phyloP scores from a whole-genome alignment of 1,140 invertebrate species.

The Temnothorax longispinosus region DNA sequence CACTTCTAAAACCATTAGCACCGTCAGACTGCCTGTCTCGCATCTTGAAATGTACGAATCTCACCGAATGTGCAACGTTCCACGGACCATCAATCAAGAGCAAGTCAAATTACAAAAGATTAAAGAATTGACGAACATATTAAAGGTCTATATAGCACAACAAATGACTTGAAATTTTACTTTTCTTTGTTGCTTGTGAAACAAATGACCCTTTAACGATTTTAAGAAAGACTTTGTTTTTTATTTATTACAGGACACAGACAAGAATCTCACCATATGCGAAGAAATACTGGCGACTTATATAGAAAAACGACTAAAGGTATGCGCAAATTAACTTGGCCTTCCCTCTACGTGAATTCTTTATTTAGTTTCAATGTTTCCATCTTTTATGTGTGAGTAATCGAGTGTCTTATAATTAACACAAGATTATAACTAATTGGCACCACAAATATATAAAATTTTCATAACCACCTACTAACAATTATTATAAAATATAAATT shows the following conservation, averaged over 20 bases:
- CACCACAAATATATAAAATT: not conserved
- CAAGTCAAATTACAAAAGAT: slow-evolving; percentile 71
- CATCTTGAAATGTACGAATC: slow-evolving; percentile 55
- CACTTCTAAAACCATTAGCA: slow-evolving; percentile 27
- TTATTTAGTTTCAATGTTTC: slow-evolving; percentile 32
- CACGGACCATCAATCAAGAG: slow-evolving; percentile 26
- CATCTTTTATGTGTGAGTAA: not conserved
- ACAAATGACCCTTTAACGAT: not conserved
- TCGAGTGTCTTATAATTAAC: not conserved
- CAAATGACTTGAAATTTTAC: not conserved
- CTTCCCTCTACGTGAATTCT: not conserved
- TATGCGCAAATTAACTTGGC: slow-evolving; percentile 64
- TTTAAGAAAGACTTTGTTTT: slow-evolving; percentile 13
- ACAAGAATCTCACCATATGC: slow-evolving; percentile 78
- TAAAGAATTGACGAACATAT: slow-evolving; percentile 72
- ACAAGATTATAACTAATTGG: not conserved
- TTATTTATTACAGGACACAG: slow-evolving; percentile 75
- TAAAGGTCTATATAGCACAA: slow-evolving; percentile 69
- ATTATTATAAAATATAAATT: not conserved
- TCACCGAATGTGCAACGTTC: slow-evolving; percentile 27
- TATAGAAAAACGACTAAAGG: slow-evolving; percentile 74
- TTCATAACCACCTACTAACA: not conserved
- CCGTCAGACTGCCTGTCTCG: not conserved
- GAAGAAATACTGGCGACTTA: slow-evolving; percentile 78
- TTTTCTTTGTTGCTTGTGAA: not conserved